Base-by-base conservation (phyloP, 2,797 vertebrate species). In the Halcyon leucocephala region DNA sequence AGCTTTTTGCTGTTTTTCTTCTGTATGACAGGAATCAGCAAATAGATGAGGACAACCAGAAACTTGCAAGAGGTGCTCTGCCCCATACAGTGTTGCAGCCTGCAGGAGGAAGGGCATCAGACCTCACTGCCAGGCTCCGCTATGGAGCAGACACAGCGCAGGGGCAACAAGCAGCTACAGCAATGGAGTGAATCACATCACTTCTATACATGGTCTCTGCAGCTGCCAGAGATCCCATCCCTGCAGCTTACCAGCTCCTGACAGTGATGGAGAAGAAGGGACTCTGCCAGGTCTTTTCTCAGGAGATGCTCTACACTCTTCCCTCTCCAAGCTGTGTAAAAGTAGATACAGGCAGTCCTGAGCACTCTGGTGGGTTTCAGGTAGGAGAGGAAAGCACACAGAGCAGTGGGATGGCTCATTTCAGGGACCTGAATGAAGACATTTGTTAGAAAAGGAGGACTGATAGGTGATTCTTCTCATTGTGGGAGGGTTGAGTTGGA, bases 81-180 rank as follows among this genome's bases (percentile, higher is more conserved):
- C 15, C 76, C 9, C 3, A 5, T 28, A 55, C 39, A 80, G 15
- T 5, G 0, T 4, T 51, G 39, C n/a, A 55, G 8, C 14, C 39
- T 2, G 0, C 2, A 7, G 20, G 28, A 55, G 35, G 29, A 60
- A 69, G 13, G 7, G 26, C 20, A 9, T 70, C 31, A 76, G 61
- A 21, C 5, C 54, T 60, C 12, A 0, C 41, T 71, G 41, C 15
- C 48, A 6, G 2, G 55, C 42, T 73, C 28, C 39, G 31, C 46
- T 67, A 35, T 3, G 9, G 20, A 17, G 31, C 0, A 6, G 39
- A 24, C 7, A 14, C 0, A 52, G 2, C 8, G 15, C 31, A n/a
- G 26, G 46, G 14, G 37, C 31, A 70, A 22, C 18, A 62, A 52
- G 24, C n/a, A 49, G 21, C 42, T 51, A 6, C 54, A 64, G 19